phyloP scores from a whole-genome alignment of 2,113 vertebrate species.

The human region DNA sequence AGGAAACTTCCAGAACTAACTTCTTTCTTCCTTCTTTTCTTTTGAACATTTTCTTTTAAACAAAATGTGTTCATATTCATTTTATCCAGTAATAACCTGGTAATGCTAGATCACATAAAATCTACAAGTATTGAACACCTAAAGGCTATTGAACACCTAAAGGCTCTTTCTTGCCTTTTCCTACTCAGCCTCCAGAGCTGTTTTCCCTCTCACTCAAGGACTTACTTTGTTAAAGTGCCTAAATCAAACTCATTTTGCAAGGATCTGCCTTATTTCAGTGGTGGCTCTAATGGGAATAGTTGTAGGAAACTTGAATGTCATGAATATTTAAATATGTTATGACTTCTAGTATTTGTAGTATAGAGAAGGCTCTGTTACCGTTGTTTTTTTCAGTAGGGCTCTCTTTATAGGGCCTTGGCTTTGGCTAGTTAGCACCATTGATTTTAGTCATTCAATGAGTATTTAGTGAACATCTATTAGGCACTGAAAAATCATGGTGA shows the following conservation, averaged over 20 bases:
- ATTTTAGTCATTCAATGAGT: background rate
- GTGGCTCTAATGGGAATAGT: background rate
- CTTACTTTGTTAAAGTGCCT: background rate
- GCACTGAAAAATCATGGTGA: background rate
- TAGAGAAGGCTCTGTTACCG: background rate
- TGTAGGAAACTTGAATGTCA: background rate
- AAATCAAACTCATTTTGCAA: background rate
- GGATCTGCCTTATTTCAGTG: background rate
- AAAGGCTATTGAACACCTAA: background rate
- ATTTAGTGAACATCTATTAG: background rate
- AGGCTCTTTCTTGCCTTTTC: background rate
- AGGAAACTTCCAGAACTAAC: constrained; percentile 13
- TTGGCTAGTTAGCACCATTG: background rate
- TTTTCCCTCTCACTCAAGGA: background rate
- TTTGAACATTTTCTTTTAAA: background rate
- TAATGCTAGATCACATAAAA: background rate
- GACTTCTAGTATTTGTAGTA: background rate
- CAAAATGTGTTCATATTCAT: background rate
- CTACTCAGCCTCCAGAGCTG: background rate
- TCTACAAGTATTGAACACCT: background rate
- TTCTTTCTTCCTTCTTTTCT: background rate
- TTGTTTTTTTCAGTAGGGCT: background rate
- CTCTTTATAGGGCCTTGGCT: background rate
- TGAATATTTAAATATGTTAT: background rate
- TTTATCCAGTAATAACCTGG: background rate